Evolutionary conservation across 1,140 invertebrate species (phyloP).

Genomic region (Chymomyza costata): DNA sequence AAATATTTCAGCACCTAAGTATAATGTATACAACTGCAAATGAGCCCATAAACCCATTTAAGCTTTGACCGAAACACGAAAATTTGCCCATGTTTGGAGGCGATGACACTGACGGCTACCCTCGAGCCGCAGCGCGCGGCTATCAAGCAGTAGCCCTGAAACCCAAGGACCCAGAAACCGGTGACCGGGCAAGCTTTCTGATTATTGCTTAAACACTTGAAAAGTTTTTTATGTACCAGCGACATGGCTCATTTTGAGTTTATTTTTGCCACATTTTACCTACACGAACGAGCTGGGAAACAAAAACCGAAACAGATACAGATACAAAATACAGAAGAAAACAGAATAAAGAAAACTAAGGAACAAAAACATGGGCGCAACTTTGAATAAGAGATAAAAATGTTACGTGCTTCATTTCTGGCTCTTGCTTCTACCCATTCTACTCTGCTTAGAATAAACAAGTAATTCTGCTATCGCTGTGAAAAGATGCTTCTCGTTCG

Average conservation of each 20-base stretch:
- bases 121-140: slow-evolving; percentile 3
- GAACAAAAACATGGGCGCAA: slow-evolving; percentile 33
- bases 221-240: slow-evolving; percentile 35
- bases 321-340: slow-evolving; percentile 1
- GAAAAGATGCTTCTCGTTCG: slow-evolving; percentile 66
- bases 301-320: not conserved
- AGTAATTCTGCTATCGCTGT: slow-evolving; percentile 67
- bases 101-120: slow-evolving; percentile 22
- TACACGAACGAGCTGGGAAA: slow-evolving; percentile 23
- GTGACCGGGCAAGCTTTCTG: slow-evolving; percentile 54
- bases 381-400: slow-evolving; percentile 71
- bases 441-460: slow-evolving; percentile 46
- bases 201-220: slow-evolving; percentile 68
- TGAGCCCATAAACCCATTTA: slow-evolving; percentile 70
- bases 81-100: slow-evolving; percentile 21
- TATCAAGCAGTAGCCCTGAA: no score
- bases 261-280: slow-evolving; percentile 31
- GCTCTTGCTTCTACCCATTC: slow-evolving; percentile 6
- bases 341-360: not conserved
- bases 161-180: slow-evolving; percentile 1
- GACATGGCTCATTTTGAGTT: slow-evolving; percentile 8
- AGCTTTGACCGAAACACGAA: slow-evolving; percentile 60
- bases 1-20: slow-evolving; percentile 61
- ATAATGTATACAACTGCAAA: slow-evolving; percentile 70
- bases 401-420: slow-evolving; percentile 50